Evolutionary conservation across 2,888 invertebrate genomes (phyloP), one percentile per base, ranked within the genome.

Genomic region (Metalampra italica): DNA sequence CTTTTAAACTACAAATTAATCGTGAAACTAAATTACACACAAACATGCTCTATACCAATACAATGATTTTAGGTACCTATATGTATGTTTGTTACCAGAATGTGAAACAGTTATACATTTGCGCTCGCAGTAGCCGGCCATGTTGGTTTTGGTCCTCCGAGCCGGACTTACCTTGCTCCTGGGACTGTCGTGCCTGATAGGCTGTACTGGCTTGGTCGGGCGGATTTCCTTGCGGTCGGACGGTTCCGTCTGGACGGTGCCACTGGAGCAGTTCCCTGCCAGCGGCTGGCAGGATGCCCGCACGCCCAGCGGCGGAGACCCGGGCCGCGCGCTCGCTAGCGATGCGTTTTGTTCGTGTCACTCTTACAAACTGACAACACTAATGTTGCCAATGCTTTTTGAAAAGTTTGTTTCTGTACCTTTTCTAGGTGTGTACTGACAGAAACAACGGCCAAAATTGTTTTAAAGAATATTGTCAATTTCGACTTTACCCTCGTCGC

Each of bases 281-380:
- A 75, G 61, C 11, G 80, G 71, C 53, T 68, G 50, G n/a, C 29
- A 13, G 12, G 53, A 53, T 41, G 63, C 50, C 50, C 59, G 71
- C 57, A 56, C 57, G 47, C 60, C 60, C 56, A 72, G 58, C 46
- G 66, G 64, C 43, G 85, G 83, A 46, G 88, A 84, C 46, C 83
- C 87, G 44, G 88, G 80, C 22, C 84, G 74, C 50, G 73, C 75
- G 60, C 62, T 56, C 55, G 87, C 88, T 87, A 45, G 29, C 9
- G 13, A 11, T 40, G 38, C 38, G 38, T 12, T 9, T 22, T 5
- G 7, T 1, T 34, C 5, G 9, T 12, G 12, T 39, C 38, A 14
- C 14, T 39, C 3, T 22, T 22, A 22, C 22, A 22, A 22, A 22
- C 22, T 22, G 22, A 22, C n/a, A 22, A 22, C 22, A 22, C 22